Conservation (phyloP, 2,113 vertebrate genomes). For the Lanius ludovicianus region DNA sequence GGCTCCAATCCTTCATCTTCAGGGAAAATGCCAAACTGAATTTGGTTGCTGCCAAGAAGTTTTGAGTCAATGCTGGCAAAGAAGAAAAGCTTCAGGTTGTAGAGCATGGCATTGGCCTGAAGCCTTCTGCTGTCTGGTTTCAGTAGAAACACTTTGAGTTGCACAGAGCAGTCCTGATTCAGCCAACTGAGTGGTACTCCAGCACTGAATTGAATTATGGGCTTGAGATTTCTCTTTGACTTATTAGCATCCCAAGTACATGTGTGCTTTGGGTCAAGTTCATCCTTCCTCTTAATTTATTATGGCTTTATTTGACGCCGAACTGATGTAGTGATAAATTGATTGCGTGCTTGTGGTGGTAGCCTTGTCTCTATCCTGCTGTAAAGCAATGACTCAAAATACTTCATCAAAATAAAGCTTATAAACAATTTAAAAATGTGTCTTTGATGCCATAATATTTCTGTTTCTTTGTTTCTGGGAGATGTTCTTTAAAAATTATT, state of each 20-base stretch:
- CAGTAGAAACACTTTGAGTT: not conserved
- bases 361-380: not conserved
- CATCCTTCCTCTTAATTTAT: not conserved
- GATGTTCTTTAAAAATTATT: not conserved
- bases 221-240: not conserved
- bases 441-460: not conserved
- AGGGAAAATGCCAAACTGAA: not conserved
- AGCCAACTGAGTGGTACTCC: not conserved
- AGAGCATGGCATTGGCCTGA: not conserved
- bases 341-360: not conserved
- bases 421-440: not conserved
- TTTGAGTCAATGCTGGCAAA: not conserved
- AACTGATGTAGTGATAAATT: slow-evolving; percentile 24
- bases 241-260: not conserved
- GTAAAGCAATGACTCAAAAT: not conserved
- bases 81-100: not conserved
- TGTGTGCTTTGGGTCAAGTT: not conserved
- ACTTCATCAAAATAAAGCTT: not conserved
- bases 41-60: not conserved
- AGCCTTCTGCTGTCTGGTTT: not conserved
- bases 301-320: slow-evolving; percentile 3
- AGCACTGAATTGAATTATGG: slow-evolving; percentile 33
- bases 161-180: not conserved
- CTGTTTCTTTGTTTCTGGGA: not conserved
- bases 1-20: not conserved